Conservation (phyloP, 2,113 vertebrate genomes). For the Nematolebias whitei region DNA sequence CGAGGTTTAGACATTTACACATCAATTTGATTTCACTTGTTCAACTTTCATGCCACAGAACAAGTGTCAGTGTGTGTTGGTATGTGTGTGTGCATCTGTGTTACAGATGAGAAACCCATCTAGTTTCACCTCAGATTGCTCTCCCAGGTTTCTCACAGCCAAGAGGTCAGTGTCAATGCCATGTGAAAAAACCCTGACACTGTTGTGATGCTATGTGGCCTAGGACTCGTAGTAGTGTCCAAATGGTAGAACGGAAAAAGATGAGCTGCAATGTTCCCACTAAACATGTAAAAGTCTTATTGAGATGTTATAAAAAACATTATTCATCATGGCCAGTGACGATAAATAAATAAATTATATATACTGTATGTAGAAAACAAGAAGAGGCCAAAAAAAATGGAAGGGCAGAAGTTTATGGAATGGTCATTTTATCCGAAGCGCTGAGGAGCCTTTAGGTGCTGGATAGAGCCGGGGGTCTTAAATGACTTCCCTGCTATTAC, state of each 20-base stretch:
- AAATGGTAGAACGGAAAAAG: slow-evolving; percentile 41
- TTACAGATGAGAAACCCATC: slow-evolving; percentile 42
- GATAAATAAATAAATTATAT: slow-evolving; percentile 9
- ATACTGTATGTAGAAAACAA: background rate
- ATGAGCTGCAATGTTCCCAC: slow-evolving; percentile 10
- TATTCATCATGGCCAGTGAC: background rate
- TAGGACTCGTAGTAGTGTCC: slow-evolving; percentile 21
- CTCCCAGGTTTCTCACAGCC: slow-evolving; percentile 59
- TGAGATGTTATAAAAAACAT: slow-evolving; percentile 8
- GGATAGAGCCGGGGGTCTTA: slow-evolving; percentile 64
- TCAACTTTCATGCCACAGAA: background rate
- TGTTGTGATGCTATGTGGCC: slow-evolving; percentile 34
- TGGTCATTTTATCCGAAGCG: slow-evolving; percentile 30
- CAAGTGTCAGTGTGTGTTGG: slow-evolving; percentile 6
- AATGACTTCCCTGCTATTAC: slow-evolving; percentile 91
- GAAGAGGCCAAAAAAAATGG: background rate
- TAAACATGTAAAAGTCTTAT: slow-evolving; percentile 7
- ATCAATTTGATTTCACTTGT: slow-evolving; percentile 18
- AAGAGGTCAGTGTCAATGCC: slow-evolving; percentile 51
- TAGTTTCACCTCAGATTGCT: slow-evolving; percentile 50
- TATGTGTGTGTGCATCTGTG: slow-evolving; percentile 14
- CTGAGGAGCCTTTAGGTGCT: slow-evolving; percentile 33
- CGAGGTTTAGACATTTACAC: background rate
- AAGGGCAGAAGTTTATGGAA: slow-evolving; percentile 10
- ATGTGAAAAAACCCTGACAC: slow-evolving; percentile 58